These are phyloP conservation scores for Watsonalla cultraria DNA, from an alignment of 2,888 invertebrate genomes.

Conservation along the genomic window DNA sequence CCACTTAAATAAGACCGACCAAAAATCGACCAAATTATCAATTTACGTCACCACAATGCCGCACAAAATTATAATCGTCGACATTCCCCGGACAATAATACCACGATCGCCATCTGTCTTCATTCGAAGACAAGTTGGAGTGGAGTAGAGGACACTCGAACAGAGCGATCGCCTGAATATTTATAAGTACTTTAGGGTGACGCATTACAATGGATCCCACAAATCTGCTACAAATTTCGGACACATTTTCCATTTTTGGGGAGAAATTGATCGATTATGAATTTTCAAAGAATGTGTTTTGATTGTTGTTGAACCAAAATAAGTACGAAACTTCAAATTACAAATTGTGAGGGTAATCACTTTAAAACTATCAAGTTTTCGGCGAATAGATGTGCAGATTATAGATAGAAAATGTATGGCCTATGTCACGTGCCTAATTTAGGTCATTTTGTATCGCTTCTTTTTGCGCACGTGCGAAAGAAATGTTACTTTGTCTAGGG, in stretches of 20 bases:
- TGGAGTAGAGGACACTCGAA: conserved; percentile 34
- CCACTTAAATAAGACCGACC: too few relatives aligned
- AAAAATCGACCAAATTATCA: not conserved
- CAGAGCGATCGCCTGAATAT: conserved; percentile 34
- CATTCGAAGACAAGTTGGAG: conserved; percentile 43
- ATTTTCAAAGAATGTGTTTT: conserved; percentile 13
- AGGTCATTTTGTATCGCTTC: too few relatives aligned
- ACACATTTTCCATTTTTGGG: conserved; percentile 22
- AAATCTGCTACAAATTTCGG: conserved; percentile 52
- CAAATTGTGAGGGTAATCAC: too few relatives aligned
- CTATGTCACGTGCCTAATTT: too few relatives aligned
- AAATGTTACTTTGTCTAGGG: too few relatives aligned
- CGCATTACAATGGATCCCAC: conserved; percentile 28
- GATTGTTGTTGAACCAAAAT: not conserved
- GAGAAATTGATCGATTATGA: conserved; percentile 28
- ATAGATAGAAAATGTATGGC: too few relatives aligned
- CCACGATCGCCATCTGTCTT: conserved; percentile 50
- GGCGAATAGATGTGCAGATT: too few relatives aligned
- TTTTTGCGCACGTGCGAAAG: too few relatives aligned
- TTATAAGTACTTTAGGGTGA: conserved; percentile 27
- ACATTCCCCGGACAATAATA: conserved; percentile 6
- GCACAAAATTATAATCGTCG: not conserved
- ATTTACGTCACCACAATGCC: not conserved
- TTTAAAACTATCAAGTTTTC: too few relatives aligned
- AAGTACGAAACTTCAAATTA: too few relatives aligned